A percentile compares a stretch with the other conserved stretches of the same genome.
Evolutionary conservation across 2,797 vertebrate species (phyloP).

Genomic region (Aeoliscus strigatus): DNA sequence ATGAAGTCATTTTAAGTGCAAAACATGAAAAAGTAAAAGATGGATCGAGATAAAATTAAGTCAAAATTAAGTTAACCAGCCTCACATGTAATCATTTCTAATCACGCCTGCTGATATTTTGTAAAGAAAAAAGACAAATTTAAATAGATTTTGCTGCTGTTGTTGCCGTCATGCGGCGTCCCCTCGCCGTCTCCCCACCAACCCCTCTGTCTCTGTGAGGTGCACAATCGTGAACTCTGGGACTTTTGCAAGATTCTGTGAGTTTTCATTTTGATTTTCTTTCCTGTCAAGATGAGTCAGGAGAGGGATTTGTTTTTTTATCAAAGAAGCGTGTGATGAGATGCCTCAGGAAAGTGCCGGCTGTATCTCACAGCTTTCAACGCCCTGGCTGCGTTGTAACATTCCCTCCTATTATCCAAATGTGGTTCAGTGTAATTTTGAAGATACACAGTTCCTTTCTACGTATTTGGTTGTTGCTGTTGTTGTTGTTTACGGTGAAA

Average conservation of each 20-base stretch:
- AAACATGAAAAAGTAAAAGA: no score
- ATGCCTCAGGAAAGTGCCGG: slow-evolving; percentile 71
- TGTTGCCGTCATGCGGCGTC: slow-evolving; percentile 29
- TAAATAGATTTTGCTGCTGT: slow-evolving; percentile 20
- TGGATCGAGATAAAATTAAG: no score
- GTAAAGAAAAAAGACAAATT: slow-evolving; percentile 40
- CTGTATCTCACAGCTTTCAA: slow-evolving; percentile 73
- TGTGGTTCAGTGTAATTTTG: slow-evolving; percentile 21
- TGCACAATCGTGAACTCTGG: slow-evolving; percentile 44
- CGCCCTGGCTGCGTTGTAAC: slow-evolving; percentile 16
- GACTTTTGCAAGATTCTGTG: slow-evolving; percentile 31
- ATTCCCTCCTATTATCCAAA: slow-evolving; percentile 20
- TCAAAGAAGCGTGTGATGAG: slow-evolving; percentile 79
- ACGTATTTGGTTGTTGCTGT: slow-evolving; percentile 44
- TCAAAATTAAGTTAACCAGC: no score
- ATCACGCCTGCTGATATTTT: slow-evolving; percentile 45
- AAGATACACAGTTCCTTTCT: neutral
- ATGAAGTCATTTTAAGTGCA: no score
- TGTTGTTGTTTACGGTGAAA: slow-evolving; percentile 49
- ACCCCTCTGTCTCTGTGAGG: slow-evolving; percentile 1
- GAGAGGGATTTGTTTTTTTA: slow-evolving; percentile 72
- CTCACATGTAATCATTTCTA: slow-evolving; percentile 11
- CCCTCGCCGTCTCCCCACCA: slow-evolving; percentile 3
- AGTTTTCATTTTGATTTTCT: slow-evolving; percentile 44
- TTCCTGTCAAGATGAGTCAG: slow-evolving; percentile 44